Base-by-base conservation (phyloP, 2,113 vertebrate genomes). In the Baryphthengus martii region DNA sequence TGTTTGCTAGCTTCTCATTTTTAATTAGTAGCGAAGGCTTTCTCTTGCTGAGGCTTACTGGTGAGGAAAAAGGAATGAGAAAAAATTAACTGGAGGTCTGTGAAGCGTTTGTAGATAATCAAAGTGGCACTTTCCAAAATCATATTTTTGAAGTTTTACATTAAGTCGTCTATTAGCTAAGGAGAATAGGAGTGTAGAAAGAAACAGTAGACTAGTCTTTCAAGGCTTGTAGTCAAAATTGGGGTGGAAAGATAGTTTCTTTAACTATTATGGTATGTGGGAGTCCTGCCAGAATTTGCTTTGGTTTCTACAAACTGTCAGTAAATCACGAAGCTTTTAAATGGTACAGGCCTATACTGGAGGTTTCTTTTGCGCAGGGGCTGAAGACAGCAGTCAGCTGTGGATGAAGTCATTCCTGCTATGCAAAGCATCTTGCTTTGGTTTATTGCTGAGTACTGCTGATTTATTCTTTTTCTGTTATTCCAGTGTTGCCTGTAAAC, bases 341-440 rank as follows among this genome's bases (percentile, higher is more conserved):
- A 67, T 82, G 58, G 45, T 93, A 42, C 59, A 93, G 62, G 88
- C 88, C 83, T 88, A 53, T 61, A 33, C 70, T 90, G 74, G 58
- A 91, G 49, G 72, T 88, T 94, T 61, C 73, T 87, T 96, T 83
- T 96, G 67, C 88, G 95, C 77, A 75, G 72, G 90, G 75, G 42
- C 73, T 88, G 82, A 92, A 96, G 85, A 90, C 76, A 83, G 40
- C 84, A 96, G 90, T 96, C 81, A 97, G 89, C 83, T 97, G 96
- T 95, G 81, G 75, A 95, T 96, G 75, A 97, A 96, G 78, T 96
- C 5, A 96, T 95, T 94, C 59, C 61, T 95, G 90, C 87, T 97
- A 95, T 96, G 91, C 90, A 81, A 97, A 89, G 63, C 73, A 83
- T 96, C 72, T 90, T 85, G 72, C 73, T 89, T 96, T 88, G 73